A percentile compares a stretch with the other conserved stretches of the same genome.
phyloP scores from a whole-genome alignment of 2,888 invertebrate species.

The Drosophila mimica region DNA sequence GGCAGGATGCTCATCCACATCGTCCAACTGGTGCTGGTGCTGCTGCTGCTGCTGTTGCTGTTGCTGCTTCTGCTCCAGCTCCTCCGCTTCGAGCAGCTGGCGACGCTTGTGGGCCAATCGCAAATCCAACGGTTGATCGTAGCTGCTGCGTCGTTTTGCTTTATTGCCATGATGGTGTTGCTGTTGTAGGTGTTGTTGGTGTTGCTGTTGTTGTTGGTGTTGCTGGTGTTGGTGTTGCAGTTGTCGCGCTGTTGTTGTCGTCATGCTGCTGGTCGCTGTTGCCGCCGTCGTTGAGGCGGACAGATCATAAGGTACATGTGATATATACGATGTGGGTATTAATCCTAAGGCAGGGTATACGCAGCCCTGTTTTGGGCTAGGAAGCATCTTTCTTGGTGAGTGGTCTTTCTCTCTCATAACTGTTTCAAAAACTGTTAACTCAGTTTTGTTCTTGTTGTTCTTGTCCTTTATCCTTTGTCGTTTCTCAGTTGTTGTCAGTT shows the following conservation, averaged over 20 bases:
- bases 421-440: conserved; percentile 65
- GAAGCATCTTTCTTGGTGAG: conserved; percentile 94
- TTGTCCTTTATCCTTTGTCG: neutral
- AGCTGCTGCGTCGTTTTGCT: conserved; percentile 71
- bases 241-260: conserved; percentile 57
- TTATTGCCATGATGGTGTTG: conserved; percentile 66
- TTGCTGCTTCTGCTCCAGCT: conserved; percentile 11
- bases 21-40: conserved; percentile 22
- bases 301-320: conserved; percentile 89
- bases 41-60: conserved; percentile 6
- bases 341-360: conserved; percentile 89
- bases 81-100: conserved; percentile 27
- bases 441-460: conserved; percentile 4
- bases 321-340: conserved; percentile 86
- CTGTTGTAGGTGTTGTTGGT: conserved; percentile 48
- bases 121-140: conserved; percentile 94
- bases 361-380: conserved; percentile 91
- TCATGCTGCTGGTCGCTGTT: conserved; percentile 86
- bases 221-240: conserved; percentile 48
- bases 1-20: conserved; percentile 3
- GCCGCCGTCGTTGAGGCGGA: conserved; percentile 83
- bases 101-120: conserved; percentile 93
- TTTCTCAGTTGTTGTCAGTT: neutral
- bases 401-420: conserved; percentile 96
- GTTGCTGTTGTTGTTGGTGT: conserved; percentile 40